Evolutionary conservation across 1,140 invertebrate species (phyloP).

Genomic region (Drosophila oshimai): DNA sequence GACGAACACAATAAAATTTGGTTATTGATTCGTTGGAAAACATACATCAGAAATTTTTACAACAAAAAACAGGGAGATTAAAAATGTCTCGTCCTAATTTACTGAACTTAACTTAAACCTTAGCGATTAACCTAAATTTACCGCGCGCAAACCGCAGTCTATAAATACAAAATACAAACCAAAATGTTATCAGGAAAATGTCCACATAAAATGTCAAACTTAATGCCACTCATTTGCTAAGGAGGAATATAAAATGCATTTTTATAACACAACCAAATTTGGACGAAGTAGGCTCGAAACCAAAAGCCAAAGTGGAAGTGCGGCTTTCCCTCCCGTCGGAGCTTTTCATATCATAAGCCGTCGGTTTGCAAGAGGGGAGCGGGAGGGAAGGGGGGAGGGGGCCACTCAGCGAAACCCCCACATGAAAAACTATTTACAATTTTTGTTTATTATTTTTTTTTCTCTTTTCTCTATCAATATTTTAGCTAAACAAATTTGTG

Average conservation of each 20-base stretch:
- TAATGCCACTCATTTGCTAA: constrained; percentile 9
- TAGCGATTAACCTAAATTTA: too few relatives aligned
- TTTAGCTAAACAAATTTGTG: constrained; percentile 61
- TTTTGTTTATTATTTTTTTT: constrained; percentile 15
- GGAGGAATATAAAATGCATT: constrained; percentile 50
- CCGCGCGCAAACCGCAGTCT: not conserved
- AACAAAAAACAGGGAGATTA: too few relatives aligned
- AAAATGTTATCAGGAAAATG: constrained; percentile 4
- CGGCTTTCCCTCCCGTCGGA: constrained; percentile 43
- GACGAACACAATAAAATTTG: too few relatives aligned
- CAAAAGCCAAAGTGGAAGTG: constrained; percentile 18
- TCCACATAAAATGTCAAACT: constrained; percentile 23
- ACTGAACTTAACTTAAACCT: too few relatives aligned
- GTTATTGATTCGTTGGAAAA: too few relatives aligned
- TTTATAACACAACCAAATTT: constrained; percentile 56
- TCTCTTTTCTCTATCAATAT: constrained; percentile 45
- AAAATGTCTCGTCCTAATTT: too few relatives aligned
- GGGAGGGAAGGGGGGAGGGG: not conserved
- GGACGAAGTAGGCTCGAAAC: constrained; percentile 36
- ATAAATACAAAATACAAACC: not conserved
- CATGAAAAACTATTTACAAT: constrained; percentile 51
- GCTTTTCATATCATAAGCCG: constrained; percentile 35
- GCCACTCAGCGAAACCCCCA: constrained; percentile 25
- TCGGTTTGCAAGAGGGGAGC: not conserved
- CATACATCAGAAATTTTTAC: too few relatives aligned